Evolutionary conservation across 2,888 invertebrate species (phyloP), one percentile per base, ranked within the genome.

Genomic region (Netelia virgata): DNA sequence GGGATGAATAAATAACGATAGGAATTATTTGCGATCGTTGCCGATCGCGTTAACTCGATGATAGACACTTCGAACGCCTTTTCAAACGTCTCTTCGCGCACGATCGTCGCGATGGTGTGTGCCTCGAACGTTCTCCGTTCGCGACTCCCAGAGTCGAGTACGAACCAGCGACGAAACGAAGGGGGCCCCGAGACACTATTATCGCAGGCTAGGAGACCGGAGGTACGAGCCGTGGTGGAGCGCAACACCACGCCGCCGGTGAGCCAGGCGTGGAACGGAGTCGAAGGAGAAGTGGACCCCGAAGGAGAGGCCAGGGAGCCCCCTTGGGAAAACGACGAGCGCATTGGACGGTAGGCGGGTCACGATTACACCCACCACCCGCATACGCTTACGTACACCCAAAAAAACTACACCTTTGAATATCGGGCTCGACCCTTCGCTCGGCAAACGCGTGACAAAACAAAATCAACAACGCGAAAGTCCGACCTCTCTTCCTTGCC

Each of bases 291-390:
- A 91, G 91, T 47, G 90, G 92, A 90, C 90, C 90, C 90, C 88
- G 91, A 90, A 90, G 91, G 92, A 91, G 90, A 90, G 90, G 88
- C 90, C 88, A 87, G 91, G 91, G 91, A 91, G 90, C 90, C 91
- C 92, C 92, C 91, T 88, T 91, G 92, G 92, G 92, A 91, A 92
- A 91, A 90, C 90, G 88, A 89, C 90, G 90, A 91, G 91, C 92
- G 92, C 89, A 93, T 93, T 93, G 94, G 93, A 91, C 92, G 93
- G 92, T 91, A 91, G 93, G 93, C 93, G 93, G 92, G 92, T 5
- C 90, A 91, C 88, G 90, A 90, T 90, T 90, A 91, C 91, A 92
- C 92, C 91, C 91, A 91, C 92, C 90, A 90, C 86, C 85, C 86
- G 74, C 83, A 74, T 85, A 80, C 79, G 83, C 83, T 80, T 50